Percentiles rank a stretch among this genome's conserved stretches.
These are phyloP conservation scores for Antedon mediterranea DNA, from an alignment of 53 echinoderm and acorn worm genomes.

Conservation along the genomic window DNA sequence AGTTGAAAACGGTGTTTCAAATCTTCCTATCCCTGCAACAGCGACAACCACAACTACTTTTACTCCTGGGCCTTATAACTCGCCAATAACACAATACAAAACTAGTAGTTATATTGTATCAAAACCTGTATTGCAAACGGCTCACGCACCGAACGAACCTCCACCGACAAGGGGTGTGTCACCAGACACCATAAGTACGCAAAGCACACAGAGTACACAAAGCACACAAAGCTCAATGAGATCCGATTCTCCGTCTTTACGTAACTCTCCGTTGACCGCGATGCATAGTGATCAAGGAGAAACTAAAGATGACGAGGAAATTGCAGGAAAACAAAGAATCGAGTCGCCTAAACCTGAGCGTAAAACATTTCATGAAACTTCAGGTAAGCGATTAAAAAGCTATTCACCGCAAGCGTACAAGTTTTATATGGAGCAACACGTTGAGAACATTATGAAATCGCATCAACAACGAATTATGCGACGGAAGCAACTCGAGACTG, in stretches of 20 bases:
- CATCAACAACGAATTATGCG: constrained; percentile 55
- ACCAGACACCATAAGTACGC: constrained; percentile 88
- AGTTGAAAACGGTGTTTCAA: constrained; percentile 4
- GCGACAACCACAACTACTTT: constrained; percentile 61
- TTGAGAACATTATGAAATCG: constrained; percentile 94
- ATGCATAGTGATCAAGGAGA: constrained; percentile 33
- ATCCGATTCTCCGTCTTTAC: constrained; percentile 65
- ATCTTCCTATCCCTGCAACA: constrained; percentile 62
- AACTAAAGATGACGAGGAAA: constrained; percentile 20
- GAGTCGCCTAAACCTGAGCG: constrained; percentile 94
- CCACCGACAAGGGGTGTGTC: constrained; percentile 65
- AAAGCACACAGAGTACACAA: constrained; percentile 74
- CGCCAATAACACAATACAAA: constrained; percentile 48
- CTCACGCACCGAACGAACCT: constrained; percentile 80
- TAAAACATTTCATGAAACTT: constrained; percentile 48
- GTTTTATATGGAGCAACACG: constrained; percentile 99
- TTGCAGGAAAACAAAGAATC: constrained; percentile 62
- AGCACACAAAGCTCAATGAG: constrained; percentile 48
- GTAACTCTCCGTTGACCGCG: constrained; percentile 45
- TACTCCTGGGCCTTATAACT: constrained; percentile 34
- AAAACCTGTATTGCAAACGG: constrained; percentile 87
- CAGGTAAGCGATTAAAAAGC: constrained; percentile 62
- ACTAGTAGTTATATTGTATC: constrained; percentile 62
- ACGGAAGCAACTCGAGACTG: constrained; percentile 74
- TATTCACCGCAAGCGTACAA: constrained; percentile 91